Percentiles rank a stretch among this genome's conserved stretches.
These are phyloP conservation scores for Kuschelorhynchus macadamiae DNA, from an alignment of 2,888 invertebrate species.

Conservation along the genomic window DNA sequence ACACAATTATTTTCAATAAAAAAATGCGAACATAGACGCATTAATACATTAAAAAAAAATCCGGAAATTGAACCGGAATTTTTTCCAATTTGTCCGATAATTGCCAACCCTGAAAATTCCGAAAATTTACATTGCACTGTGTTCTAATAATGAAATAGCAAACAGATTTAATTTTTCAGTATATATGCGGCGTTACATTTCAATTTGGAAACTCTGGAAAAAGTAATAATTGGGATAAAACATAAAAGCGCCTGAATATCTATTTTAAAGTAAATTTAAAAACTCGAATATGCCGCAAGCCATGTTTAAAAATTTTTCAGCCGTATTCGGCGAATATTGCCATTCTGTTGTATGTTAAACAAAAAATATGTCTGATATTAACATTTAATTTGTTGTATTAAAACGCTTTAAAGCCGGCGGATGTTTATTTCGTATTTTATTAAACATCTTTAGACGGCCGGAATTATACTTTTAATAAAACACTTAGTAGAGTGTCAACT, in stretches of 20 bases:
- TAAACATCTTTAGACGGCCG: too few relatives aligned
- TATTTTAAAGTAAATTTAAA: conserved; percentile 41
- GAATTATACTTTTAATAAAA: too few relatives aligned
- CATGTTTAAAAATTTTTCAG: conserved; percentile 37
- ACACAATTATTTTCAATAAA: conserved; percentile 27
- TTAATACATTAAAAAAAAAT: conserved; percentile 30
- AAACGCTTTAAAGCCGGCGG: too few relatives aligned
- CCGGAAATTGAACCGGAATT: conserved; percentile 28
- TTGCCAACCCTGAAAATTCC: conserved; percentile 38
- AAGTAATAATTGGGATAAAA: conserved; percentile 42
- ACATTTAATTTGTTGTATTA: too few relatives aligned
- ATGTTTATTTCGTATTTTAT: too few relatives aligned
- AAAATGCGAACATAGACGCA: conserved; percentile 23
- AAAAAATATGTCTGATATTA: conserved; percentile 68
- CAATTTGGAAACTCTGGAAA: conserved; percentile 45
- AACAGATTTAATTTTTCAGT: conserved; percentile 49
- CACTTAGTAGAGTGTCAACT: too few relatives aligned
- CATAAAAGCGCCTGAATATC: conserved; percentile 39
- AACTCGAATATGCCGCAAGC: conserved; percentile 26
- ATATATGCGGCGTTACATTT: conserved; percentile 38
- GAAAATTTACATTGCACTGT: conserved; percentile 45
- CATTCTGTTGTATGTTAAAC: conserved; percentile 53
- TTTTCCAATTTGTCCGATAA: conserved; percentile 45
- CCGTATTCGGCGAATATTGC: conserved; percentile 21
- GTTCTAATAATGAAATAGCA: conserved; percentile 48